phyloP scores from a whole-genome alignment of 2,113 vertebrate species.

The Neolamprologus hecqui region DNA sequence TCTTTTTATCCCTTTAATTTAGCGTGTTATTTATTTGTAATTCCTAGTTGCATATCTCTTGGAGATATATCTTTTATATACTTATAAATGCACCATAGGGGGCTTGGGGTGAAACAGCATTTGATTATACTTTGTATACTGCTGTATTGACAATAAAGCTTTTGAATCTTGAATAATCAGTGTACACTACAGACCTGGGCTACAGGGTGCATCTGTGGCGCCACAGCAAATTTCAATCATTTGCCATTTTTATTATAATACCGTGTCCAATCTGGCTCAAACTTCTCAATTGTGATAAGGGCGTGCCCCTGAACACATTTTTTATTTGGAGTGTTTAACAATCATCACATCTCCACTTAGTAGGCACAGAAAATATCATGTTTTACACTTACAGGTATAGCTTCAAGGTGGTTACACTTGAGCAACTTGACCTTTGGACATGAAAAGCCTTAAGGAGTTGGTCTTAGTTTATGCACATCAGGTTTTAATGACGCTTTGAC shows the following conservation, averaged over 20 bases:
- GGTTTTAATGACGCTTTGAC: neutral
- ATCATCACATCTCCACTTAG: neutral
- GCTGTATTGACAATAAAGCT: neutral
- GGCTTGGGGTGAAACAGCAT: neutral
- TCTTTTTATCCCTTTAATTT: neutral
- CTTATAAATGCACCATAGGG: neutral
- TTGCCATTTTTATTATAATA: neutral
- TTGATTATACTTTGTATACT: neutral
- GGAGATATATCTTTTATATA: neutral
- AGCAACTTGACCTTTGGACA: neutral
- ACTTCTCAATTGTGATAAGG: neutral
- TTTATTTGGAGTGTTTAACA: neutral
- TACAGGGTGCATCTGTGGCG: fast-evolving
- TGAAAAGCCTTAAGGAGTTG: neutral
- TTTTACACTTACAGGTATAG: neutral
- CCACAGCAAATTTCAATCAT: neutral
- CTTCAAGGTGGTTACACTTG: neutral
- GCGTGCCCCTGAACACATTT: neutral
- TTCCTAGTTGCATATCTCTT: neutral
- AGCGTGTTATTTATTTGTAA: neutral
- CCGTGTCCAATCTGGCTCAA: neutral
- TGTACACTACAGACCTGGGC: neutral
- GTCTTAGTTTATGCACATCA: neutral
- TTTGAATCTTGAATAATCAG: neutral
- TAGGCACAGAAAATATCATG: neutral